Evolutionary conservation across 1,140 invertebrate species (phyloP), one percentile per base, ranked within the genome.

Genomic region (Aphaenogaster rudis): DNA sequence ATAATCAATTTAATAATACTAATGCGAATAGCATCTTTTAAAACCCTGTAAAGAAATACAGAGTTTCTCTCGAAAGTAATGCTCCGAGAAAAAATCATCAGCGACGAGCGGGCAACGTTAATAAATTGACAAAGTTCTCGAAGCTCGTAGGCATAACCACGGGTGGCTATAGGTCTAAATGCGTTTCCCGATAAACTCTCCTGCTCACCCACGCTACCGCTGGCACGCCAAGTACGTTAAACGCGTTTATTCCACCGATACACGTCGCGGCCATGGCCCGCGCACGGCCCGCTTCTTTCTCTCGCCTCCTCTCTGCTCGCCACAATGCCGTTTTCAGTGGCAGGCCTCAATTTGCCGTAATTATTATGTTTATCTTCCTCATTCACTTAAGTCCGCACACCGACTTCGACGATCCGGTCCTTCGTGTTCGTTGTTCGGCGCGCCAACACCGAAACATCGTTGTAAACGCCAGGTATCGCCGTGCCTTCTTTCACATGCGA

Each of bases 311-410:
- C 33, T 79, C 71, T 48, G 57, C 48, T 87, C 74, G 84, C 66
- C 81, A 63, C 61, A 61, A 77, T 88, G 69, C 86, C 64, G 86
- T 85, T 93, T 92, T 87, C 91, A 93, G 85, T 90, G 89, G 90
- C 92, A 94, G 88, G 88, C 91, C 86, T 91, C 90, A 94, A 94
- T 94, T 94, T 94, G 79, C 90, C 91, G 88, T 94, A 94, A 95
- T 95, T 94, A 94, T 94, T 95, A 93, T 95, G 93, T 95, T 95
- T 94, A 95, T 94, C 94, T 94, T 94, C 93, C 92, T 94, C 92
- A 94, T 94, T 95, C 93, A 94, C 94, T 94, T 92, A 94, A 93
- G 88, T 80, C 89, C 88, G 81, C 82, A 81, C 91, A 87, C 72
- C 76, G 69, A 64, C 54, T 72, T 80, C 39, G 81, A 48, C 61